These are phyloP conservation scores for Tichodroma muraria DNA, from an alignment of 2,113 vertebrate genomes.

Conservation along the genomic window DNA sequence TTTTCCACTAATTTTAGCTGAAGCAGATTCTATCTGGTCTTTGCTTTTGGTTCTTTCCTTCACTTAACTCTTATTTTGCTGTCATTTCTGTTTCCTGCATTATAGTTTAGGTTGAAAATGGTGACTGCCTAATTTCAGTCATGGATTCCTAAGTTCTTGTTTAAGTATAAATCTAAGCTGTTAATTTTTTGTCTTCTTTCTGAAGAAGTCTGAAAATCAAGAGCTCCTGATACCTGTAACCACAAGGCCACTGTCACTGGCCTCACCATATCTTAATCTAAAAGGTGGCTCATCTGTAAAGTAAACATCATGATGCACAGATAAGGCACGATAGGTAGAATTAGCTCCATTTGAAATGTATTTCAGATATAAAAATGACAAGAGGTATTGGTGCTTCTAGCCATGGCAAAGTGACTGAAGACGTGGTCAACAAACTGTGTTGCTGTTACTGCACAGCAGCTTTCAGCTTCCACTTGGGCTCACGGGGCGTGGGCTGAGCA, in stretches of 20 bases:
- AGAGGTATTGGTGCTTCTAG: not conserved
- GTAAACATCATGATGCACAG: not conserved
- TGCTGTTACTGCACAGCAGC: not conserved
- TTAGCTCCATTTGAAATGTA: not conserved
- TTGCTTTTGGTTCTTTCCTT: not conserved
- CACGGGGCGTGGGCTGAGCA: rapidly evolving
- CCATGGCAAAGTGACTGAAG: not conserved
- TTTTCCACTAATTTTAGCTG: not conserved
- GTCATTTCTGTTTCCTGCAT: not conserved
- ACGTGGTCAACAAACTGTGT: not conserved
- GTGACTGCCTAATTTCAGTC: not conserved
- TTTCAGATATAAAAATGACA: not conserved
- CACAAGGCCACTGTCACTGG: not conserved
- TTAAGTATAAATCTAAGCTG: not conserved
- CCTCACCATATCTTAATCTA: not conserved
- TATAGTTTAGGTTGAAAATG: not conserved
- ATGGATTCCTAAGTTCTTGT: not conserved
- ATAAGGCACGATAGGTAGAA: not conserved
- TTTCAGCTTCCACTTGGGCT: not conserved
- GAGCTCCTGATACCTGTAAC: not conserved
- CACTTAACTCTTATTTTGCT: not conserved
- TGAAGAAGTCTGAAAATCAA: not conserved
- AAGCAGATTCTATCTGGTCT: not conserved
- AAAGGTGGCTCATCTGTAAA: not conserved
- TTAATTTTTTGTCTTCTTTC: not conserved